Evolutionary conservation across 2,888 invertebrate genomes (phyloP).

Genomic region (Thelaira solivaga): DNA sequence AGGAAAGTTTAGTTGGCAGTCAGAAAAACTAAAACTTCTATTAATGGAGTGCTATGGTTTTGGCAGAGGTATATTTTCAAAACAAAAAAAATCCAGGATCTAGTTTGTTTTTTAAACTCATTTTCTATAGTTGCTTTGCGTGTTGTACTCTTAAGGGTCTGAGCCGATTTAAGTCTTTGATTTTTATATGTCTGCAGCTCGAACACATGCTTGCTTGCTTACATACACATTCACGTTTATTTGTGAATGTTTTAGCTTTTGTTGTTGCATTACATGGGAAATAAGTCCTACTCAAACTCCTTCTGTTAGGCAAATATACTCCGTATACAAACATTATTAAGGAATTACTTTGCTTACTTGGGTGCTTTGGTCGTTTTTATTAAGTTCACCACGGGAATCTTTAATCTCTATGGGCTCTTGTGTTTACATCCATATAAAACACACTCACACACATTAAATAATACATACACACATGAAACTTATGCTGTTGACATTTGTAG

Average conservation of each 20-base stretch:
- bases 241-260: slow-evolving; percentile 31
- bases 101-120: not conserved
- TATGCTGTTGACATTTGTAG: slow-evolving; percentile 30
- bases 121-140: slow-evolving; percentile 11
- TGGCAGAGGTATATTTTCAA: slow-evolving; percentile 14
- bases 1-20: slow-evolving; percentile 35
- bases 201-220: not conserved
- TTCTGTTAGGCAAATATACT: not conserved
- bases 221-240: not conserved
- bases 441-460: too few relatives aligned
- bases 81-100: not conserved
- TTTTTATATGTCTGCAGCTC: slow-evolving; percentile 32
- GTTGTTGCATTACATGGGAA: not conserved
- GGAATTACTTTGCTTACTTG: slow-evolving; percentile 1
- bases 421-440: slow-evolving; percentile 43
- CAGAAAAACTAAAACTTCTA: slow-evolving; percentile 13
- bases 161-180: slow-evolving; percentile 59
- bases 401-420: slow-evolving; percentile 70
- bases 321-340: not conserved
- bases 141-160: slow-evolving; percentile 55
- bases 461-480: not conserved
- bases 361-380: slow-evolving; percentile 69
- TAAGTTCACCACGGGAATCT: slow-evolving; percentile 77
- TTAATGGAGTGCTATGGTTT: not conserved
- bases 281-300: slow-evolving; percentile 10